Evolutionary conservation across 2,888 invertebrate species (phyloP).

Genomic region (Ametastegia equiseti): DNA sequence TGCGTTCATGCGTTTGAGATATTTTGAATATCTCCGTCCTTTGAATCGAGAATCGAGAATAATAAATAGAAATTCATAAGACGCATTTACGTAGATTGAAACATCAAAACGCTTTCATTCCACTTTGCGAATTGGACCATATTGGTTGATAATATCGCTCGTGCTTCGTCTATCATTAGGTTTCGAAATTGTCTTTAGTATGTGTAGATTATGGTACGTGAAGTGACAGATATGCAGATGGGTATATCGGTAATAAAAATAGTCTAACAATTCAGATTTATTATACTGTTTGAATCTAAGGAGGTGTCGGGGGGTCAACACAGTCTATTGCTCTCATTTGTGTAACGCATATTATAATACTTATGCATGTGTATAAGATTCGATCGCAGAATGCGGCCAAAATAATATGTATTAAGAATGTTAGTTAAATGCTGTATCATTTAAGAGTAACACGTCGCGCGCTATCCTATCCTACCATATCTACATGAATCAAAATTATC

Average conservation of each 20-base stretch:
- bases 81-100: neutral
- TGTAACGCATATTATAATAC: neutral
- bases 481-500: neutral
- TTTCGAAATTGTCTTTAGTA: constrained; percentile 35
- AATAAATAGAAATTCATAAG: no score
- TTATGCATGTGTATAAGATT: constrained; percentile 46
- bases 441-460: neutral
- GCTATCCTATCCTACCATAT: neutral
- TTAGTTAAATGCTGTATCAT: neutral
- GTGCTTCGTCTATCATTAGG: neutral
- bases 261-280: constrained; percentile 66
- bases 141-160: neutral
- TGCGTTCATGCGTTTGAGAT: no score
- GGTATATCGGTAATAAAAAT: constrained; percentile 45
- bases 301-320: constrained; percentile 63
- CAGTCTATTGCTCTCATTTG: constrained; percentile 59
- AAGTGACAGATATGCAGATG: neutral
- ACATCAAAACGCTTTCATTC: neutral
- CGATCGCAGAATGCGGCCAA: constrained; percentile 67
- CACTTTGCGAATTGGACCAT: constrained; percentile 18
- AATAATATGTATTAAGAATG: constrained; percentile 59
- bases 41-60: no score
- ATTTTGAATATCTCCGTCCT: no score
- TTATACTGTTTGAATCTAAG: constrained; percentile 58
- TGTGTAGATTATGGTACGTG: neutral